Base-by-base conservation (phyloP, 2,797 vertebrate genomes). In the Erpetoichthys calabaricus region DNA sequence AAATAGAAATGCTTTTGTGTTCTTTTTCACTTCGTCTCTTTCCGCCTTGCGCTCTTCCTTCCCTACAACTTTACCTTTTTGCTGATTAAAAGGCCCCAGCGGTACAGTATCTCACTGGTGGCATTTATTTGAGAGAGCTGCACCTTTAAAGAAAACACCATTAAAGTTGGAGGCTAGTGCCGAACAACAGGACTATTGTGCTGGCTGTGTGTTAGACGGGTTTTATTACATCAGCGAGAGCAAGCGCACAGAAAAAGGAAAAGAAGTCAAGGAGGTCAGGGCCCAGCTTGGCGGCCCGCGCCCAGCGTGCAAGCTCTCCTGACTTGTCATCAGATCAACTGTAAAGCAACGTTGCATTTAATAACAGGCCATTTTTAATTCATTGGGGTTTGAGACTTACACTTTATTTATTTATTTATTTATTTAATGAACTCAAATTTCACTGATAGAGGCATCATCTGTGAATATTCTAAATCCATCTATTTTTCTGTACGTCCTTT, bases 141-240 rank as follows among this genome's bases (percentile, higher is more conserved):
- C 79, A 85, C 83, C 82, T 86, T 86, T 86, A 87, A 87, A 86
- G 80, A 84, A 84, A 84, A 83, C 79, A 84, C 80, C 75, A 77
- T 76, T 69, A 79, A 84, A 80, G 80, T 76, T 73, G 73, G 57
- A 56, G 25, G 60, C 42, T 41, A 3, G 62, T 65, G 77, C 73
- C 76, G 76, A 85, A 87, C 84, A 87, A 86, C 81, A 81, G 77
- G 75, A 76, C 62, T 81, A 81, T 84, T 86, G 84, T 85, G 78
- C 81, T 81, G 78, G 77, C 25, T 57, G 60, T 70, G 76, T 68
- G 83, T 82, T 75, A 83, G 79, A 80, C 81, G 79, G 84, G 81
- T 83, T 82, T 88, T 84, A 77, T 81, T 77, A 66, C 63, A 60
- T 59, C 8, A 61, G 60, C 62, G 67, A 58, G 61, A 56, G 69